These are phyloP conservation scores for Sisor rabdophorus DNA, from an alignment of 2,113 vertebrate genomes.

Conservation along the genomic window DNA sequence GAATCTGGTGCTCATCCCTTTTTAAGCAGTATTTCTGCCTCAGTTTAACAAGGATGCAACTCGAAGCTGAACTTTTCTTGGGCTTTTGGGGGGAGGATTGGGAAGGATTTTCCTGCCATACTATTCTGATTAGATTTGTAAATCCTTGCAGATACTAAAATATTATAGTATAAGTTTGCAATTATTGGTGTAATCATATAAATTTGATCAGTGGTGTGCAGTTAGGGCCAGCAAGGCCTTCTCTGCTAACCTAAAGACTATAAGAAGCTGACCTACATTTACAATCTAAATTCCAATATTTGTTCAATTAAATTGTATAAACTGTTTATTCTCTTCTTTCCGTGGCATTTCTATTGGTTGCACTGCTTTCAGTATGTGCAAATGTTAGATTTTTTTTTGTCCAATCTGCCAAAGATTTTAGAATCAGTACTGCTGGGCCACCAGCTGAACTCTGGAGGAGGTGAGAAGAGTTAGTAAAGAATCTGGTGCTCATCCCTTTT, in stretches of 20 bases:
- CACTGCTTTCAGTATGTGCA: too few species aligned
- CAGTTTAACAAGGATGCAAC: slow-evolving; percentile 10
- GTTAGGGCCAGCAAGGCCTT: too few species aligned
- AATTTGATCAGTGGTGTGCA: neutral
- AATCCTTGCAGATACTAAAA: neutral
- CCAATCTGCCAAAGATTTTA: too few species aligned
- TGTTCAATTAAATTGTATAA: too few species aligned
- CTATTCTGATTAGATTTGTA: neutral
- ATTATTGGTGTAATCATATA: neutral
- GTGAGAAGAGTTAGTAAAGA: slow-evolving; percentile 7
- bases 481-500: slow-evolving; percentile 15
- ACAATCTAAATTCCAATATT: too few species aligned
- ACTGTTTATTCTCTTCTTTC: too few species aligned
- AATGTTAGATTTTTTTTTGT: too few species aligned
- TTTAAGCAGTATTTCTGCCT: neutral
- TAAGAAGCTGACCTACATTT: too few species aligned
- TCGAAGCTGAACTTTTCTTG: too few species aligned
- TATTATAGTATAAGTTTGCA: neutral
- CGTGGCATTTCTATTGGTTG: too few species aligned
- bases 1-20: slow-evolving; percentile 14
- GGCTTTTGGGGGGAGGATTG: neutral
- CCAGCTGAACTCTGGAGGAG: slow-evolving; percentile 20
- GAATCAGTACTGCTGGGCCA: too few species aligned
- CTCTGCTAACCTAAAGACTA: too few species aligned
- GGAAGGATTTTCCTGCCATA: neutral